Conservation (phyloP, 2,888 invertebrate species). For the Thymelicus lineola region DNA sequence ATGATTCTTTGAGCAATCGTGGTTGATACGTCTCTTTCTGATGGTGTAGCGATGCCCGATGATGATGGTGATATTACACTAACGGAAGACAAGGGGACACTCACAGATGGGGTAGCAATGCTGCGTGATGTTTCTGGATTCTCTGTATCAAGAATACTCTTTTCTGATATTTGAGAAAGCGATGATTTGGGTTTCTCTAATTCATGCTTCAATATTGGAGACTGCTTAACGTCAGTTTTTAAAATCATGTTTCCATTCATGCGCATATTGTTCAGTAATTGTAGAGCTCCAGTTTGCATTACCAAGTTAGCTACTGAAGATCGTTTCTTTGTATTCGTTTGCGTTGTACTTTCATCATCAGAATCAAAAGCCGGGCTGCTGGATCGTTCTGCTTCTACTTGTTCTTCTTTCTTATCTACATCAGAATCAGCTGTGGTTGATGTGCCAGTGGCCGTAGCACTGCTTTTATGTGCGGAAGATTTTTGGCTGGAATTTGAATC, state of each 20-base stretch:
- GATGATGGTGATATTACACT: constrained; percentile 72
- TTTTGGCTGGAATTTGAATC: constrained; percentile 87
- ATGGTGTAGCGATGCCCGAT: constrained; percentile 75
- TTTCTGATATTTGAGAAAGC: constrained; percentile 87
- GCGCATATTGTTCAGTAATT: constrained; percentile 82
- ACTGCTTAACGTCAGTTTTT: constrained; percentile 69
- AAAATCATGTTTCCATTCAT: constrained; percentile 83
- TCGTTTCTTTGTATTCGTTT: constrained; percentile 84
- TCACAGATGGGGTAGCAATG: constrained; percentile 62
- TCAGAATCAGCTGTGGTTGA: constrained; percentile 83
- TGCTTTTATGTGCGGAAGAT: constrained; percentile 85
- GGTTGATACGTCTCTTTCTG: constrained; percentile 75
- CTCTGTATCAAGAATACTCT: constrained; percentile 87
- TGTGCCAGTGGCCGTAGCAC: constrained; percentile 84
- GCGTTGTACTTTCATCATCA: constrained; percentile 93
- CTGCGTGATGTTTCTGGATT: constrained; percentile 73
- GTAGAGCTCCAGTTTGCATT: constrained; percentile 86
- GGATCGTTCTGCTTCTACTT: constrained; percentile 90
- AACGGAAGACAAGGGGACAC: constrained; percentile 63
- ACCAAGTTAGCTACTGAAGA: constrained; percentile 89
- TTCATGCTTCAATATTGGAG: constrained; percentile 67
- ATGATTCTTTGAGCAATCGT: constrained; percentile 88
- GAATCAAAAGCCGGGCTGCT: constrained; percentile 98
- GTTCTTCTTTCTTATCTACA: constrained; percentile 77
- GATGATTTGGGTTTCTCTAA: constrained; percentile 71